Percentiles rank a stretch among this genome's conserved stretches.
These are phyloP conservation scores for Sussaba pulchella DNA, from an alignment of 2,888 invertebrate genomes.

Conservation along the genomic window DNA sequence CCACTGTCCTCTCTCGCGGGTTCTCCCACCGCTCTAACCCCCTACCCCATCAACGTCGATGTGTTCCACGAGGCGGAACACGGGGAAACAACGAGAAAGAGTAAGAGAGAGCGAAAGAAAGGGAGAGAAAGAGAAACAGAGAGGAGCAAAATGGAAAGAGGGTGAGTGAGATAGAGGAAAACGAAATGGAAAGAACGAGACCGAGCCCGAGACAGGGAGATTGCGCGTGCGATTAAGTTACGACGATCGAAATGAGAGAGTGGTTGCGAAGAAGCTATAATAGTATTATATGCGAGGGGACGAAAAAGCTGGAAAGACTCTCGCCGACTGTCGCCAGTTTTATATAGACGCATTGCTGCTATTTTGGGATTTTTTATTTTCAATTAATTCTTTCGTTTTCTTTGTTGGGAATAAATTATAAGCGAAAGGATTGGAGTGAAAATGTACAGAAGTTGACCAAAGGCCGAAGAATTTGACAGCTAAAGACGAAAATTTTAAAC, in stretches of 20 bases:
- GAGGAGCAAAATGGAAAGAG: constrained; percentile 38
- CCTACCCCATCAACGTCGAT: constrained; percentile 52
- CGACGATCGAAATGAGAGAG: constrained; percentile 29
- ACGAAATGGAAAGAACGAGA: no score
- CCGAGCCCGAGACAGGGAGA: constrained; percentile 7
- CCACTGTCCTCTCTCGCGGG: constrained; percentile 80
- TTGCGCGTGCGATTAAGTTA: constrained; percentile 53
- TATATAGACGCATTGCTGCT: background rate
- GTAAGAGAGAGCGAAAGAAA: constrained; percentile 18
- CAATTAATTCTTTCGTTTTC: background rate
- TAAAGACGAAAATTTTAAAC: no score
- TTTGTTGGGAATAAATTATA: background rate
- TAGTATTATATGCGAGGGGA: background rate
- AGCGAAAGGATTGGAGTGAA: no score
- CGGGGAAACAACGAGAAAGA: constrained; percentile 35
- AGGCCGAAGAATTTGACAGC: no score
- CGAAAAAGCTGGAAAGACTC: background rate
- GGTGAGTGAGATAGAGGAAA: no score
- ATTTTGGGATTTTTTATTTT: background rate
- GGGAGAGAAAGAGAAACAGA: constrained; percentile 29
- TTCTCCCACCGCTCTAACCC: constrained; percentile 37
- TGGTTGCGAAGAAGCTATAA: constrained; percentile 8
- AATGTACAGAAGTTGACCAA: no score
- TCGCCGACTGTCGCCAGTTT: background rate
- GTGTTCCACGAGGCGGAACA: constrained; percentile 58